Evolutionary conservation across 1,140 invertebrate genomes (phyloP).

Genomic region (Tribolium castaneum): DNA sequence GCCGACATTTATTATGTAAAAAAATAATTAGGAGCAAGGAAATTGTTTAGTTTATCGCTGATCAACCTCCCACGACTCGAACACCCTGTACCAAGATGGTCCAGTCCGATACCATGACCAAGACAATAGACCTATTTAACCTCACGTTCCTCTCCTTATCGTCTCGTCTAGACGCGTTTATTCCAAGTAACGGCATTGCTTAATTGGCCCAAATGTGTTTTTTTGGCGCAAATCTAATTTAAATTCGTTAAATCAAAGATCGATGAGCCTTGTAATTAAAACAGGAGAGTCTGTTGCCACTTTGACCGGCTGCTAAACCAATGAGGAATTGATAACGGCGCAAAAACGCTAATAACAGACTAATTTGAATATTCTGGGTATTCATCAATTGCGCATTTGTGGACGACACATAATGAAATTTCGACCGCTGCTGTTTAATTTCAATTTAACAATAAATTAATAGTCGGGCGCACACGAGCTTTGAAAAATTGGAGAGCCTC

Average conservation of each 20-base stretch:
- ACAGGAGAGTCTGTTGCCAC: background rate
- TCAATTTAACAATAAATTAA: constrained; percentile 2
- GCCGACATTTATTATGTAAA: constrained; percentile 3
- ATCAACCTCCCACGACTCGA: constrained; percentile 40
- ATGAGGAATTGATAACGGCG: constrained; percentile 40
- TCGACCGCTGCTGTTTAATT: constrained; percentile 22
- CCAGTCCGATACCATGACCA: constrained; percentile 40
- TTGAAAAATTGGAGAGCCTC: background rate
- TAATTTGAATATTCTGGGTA: constrained; percentile 29
- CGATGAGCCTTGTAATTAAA: constrained; percentile 11
- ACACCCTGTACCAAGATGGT: constrained; percentile 42
- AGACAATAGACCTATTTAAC: constrained; percentile 44
- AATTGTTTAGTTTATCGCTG: constrained; percentile 40
- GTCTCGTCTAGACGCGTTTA: constrained; percentile 7
- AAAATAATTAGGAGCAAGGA: constrained; percentile 43
- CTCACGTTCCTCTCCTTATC: constrained; percentile 34
- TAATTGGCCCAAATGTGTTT: constrained; percentile 1
- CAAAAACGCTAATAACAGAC: constrained; percentile 26
- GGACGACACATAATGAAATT: background rate
- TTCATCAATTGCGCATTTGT: constrained; percentile 33
- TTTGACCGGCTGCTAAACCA: constrained; percentile 16
- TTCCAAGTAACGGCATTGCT: background rate
- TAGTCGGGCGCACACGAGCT: background rate
- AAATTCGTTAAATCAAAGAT: constrained; percentile 5
- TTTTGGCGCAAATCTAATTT: background rate